Evolutionary conservation across 2,113 vertebrate species (phyloP), one percentile per base, ranked within the genome.

Genomic region (Axis porcinus): DNA sequence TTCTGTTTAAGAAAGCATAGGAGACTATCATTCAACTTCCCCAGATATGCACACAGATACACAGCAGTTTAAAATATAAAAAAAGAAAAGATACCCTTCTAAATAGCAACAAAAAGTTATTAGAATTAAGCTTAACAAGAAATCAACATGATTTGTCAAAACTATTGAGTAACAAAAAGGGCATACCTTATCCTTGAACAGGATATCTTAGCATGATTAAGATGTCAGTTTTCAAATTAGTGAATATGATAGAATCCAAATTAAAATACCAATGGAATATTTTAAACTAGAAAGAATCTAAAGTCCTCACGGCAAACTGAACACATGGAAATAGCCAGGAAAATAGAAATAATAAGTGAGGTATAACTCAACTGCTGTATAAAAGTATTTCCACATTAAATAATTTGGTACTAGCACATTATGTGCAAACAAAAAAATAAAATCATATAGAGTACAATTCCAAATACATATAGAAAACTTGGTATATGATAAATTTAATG

Each of bases 271-370:
- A 93, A 40, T 91, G 15, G 23, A 91, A 89, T 70, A 70, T 86
- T 88, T 96, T 88, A 76, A 91, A 21, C 86, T 95, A 94, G 36
- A 83, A 85, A 81, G 36, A 92, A 15, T 95, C 11, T 95, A 89
- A 97, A 89, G 78, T 81, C 45, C 6, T 94, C 58, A 4, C 83
- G 40, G 30, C 43, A 86, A 64, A 92, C 94, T n/a, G 4, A 95
- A 47, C 40, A 86, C 21, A 76, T 57, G 76, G 58, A 36, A 89
- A 92, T 74, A 97, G 19, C 30, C 27, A 86, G n/a, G 78, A 82
- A 93, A 92, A 47, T 83, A 79, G 6, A 94, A 90, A 79, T 84
- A 88, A 57, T 89, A 92, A 79, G 5, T 92, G 64, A 96, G 3
- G 11, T 58, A 36, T 87, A 78, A 96, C 14, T 91, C 57, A 60